Evolutionary conservation across 2,888 invertebrate species (phyloP), one percentile per base, ranked within the genome.

Genomic region (Thecocarcelia acutangulata): DNA sequence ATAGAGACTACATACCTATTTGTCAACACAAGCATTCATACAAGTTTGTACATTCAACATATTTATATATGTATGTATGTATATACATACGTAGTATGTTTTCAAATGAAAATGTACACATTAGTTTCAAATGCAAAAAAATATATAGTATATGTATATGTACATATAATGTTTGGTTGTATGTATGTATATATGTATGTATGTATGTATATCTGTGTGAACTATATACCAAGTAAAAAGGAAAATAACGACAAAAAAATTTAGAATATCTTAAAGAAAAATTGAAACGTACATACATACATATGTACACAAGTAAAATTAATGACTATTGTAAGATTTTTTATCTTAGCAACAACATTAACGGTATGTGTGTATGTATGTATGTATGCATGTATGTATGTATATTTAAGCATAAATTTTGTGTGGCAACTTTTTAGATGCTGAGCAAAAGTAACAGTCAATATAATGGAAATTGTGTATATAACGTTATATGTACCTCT

Each of bases 91-190:
- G 5, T 21, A 61, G n/a, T n/a, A 24, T 46, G 6, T 63, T 21
- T 33, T n/a, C n/a, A 33, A 33, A 33, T 9, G 8, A 33, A 33
- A 33, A 33, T 33, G 33, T 33, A 8, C 33, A 33, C 33, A 33
- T 33, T 9, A 33, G 33, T 52, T 52, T 52, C 13, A 50, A 21
- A 52, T 33, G 56, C 56, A 33, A 56, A 52, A 52, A 52, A 50
- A 24, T 3, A 24, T 24, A n/a, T 24, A 5, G 24, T 24, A 24
- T 24, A 24, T 24, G 24, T 24, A 5, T 24, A 2, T 24, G 24
- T 5, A n/a, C 24, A 24, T n/a, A n/a, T 28, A 28, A 28, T 28
- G 28, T 24, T 9, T 42, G 24, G 4, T 19, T 19, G n/a, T 59
- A 21, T 59, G 11, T 59, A 42, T 6, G 21, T 13, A 42, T 1